A percentile compares a stretch with the other conserved stretches of the same genome.
phyloP scores from a whole-genome alignment of 2,888 invertebrate genomes.

The Xanthia icteritia region DNA sequence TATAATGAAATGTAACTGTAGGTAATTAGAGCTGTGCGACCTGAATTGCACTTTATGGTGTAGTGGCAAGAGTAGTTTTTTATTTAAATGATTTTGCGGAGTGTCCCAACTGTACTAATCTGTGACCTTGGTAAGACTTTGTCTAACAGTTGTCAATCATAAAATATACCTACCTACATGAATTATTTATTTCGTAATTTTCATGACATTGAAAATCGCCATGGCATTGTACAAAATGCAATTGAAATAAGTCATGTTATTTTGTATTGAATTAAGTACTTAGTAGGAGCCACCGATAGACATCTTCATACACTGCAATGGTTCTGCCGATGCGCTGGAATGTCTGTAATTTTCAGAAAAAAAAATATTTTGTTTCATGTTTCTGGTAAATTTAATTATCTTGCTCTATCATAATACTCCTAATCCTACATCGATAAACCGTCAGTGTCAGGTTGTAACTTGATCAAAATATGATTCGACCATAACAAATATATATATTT shows the following conservation, averaged over 20 bases:
- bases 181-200: constrained; percentile 44
- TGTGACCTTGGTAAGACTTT: not conserved
- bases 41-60: too few relatives aligned
- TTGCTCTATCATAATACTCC: not conserved
- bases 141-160: not conserved
- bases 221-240: not conserved
- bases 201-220: constrained; percentile 9
- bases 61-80: too few relatives aligned
- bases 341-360: too few relatives aligned
- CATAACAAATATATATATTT: too few relatives aligned
- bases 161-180: constrained; percentile 1
- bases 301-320: not conserved
- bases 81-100: too few relatives aligned
- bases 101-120: too few relatives aligned
- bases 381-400: not conserved
- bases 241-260: constrained; percentile 6
- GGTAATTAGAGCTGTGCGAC: too few relatives aligned
- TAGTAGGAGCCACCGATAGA: not conserved
- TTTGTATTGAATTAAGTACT: not conserved
- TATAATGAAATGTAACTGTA: too few relatives aligned
- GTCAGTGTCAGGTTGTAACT: too few relatives aligned
- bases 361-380: rapidly evolving
- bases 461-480: too few relatives aligned
- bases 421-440: not conserved
- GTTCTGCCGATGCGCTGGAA: not conserved